A percentile compares a stretch with the other conserved stretches of the same genome.
Conservation (phyloP, 23 tunicate genomes). For the Diplosoma virens region DNA sequence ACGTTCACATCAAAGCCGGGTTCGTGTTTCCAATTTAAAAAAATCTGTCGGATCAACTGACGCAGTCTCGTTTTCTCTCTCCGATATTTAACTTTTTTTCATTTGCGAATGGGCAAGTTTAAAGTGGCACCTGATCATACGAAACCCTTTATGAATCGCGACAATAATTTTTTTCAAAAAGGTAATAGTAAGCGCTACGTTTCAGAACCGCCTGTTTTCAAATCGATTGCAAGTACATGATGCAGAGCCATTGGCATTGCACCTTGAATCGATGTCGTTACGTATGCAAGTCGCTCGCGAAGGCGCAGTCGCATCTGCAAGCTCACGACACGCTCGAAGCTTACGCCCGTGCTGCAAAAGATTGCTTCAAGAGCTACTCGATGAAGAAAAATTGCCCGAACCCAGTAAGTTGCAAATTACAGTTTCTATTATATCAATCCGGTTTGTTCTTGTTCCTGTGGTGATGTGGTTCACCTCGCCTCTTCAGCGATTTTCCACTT, state of each 20-base stretch:
- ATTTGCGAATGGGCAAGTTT: too few species aligned
- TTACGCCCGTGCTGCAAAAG: slow-evolving; percentile 73
- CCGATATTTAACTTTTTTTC: too few species aligned
- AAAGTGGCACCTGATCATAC: too few species aligned
- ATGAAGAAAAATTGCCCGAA: slow-evolving; percentile 75
- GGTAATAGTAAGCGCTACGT: slow-evolving; percentile 49
- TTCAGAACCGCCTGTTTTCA: slow-evolving; percentile 54
- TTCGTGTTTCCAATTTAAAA: too few species aligned
- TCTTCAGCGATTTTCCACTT: too few species aligned
- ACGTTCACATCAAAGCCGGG: slow-evolving; percentile 31
- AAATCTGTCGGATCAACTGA: too few species aligned
- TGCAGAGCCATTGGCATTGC: slow-evolving; percentile 92
- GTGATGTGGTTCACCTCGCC: too few species aligned
- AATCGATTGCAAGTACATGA: slow-evolving; percentile 63
- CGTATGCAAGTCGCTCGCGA: slow-evolving; percentile 85
- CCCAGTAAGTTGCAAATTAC: slow-evolving; percentile 79
- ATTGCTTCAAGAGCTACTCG: slow-evolving; percentile 68
- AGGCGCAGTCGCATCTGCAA: slow-evolving; percentile 74
- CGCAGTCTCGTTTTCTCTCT: too few species aligned
- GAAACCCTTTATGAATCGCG: too few species aligned
- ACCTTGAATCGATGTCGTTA: slow-evolving; percentile 75
- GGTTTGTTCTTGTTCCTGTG: too few species aligned
- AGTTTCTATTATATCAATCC: too few species aligned
- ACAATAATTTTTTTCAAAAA: too few species aligned
- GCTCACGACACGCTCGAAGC: slow-evolving; percentile 82